These are phyloP conservation scores for Scrobipalpa atriplicella DNA, from an alignment of 2,888 invertebrate genomes.

Conservation along the genomic window DNA sequence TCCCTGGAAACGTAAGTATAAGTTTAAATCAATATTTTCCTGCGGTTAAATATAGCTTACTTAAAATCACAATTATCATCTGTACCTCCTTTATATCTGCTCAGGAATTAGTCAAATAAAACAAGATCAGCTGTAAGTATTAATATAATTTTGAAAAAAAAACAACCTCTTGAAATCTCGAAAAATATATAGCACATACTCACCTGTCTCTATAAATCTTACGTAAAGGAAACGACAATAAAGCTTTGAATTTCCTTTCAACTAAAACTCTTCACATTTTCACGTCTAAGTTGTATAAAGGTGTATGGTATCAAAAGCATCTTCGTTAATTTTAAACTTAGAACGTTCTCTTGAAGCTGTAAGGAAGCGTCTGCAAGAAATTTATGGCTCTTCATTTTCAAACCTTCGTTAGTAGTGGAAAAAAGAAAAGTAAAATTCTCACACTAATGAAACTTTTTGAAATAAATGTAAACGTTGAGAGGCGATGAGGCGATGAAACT, in stretches of 20 bases:
- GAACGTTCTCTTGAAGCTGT: not conserved
- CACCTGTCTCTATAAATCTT: not conserved
- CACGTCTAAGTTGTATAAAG: not conserved
- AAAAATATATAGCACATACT: too few relatives aligned
- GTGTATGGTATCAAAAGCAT: slow-evolving; percentile 9
- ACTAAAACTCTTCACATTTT: slow-evolving; percentile 5
- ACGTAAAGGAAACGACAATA: not conserved
- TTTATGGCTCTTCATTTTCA: slow-evolving; percentile 9
- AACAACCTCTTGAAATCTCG: too few relatives aligned
- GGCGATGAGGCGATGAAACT: not conserved
- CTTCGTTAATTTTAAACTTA: slow-evolving; percentile 11
- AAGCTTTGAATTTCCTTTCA: slow-evolving; percentile 4
- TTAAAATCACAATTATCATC: too few relatives aligned
- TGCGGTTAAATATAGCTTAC: too few relatives aligned
- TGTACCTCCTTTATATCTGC: too few relatives aligned
- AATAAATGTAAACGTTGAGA: not conserved
- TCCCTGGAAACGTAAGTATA: too few relatives aligned
- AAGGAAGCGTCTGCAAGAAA: not conserved
- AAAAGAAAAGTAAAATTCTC: slow-evolving; percentile 11
- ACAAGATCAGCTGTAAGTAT: too few relatives aligned
- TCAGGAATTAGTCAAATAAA: too few relatives aligned
- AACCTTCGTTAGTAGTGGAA: not conserved
- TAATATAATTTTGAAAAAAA: too few relatives aligned
- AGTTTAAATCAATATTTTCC: too few relatives aligned
- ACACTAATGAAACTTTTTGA: slow-evolving; percentile 3